Base-by-base conservation (phyloP, 2,797 vertebrate species). In the Rhinatrema bivittatum region DNA sequence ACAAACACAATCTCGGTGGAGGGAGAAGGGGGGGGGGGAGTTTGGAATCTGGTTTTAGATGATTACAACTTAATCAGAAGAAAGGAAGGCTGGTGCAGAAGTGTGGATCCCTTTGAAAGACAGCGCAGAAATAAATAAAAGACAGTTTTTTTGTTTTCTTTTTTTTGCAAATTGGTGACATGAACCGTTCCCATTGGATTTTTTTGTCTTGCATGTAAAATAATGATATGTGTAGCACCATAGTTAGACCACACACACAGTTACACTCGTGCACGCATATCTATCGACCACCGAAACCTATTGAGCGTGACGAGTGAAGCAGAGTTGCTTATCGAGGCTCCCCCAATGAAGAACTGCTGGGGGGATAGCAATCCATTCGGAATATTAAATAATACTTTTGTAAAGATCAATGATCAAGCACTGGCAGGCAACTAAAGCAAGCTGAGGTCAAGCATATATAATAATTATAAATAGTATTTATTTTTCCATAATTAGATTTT, bases 41-140 rank as follows among this genome's bases (percentile, higher is more conserved):
- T 51, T 49, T 62, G 43, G 54, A 53, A 36, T 41, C 35, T 39
- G 29, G 55, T 41, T 60, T 24, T 20, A 39, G 63, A 28, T 36
- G 62, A 54, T 31, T 44, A 60, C 22, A 46, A 57, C 51, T 59
- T 64, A 46, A 66, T 68, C 33, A 35, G 53, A 60, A 47, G 40
- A 65, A 53, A 60, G 44, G 39, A 18, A 32, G 14, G 24, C 48
- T 12, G 42, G 56, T 16, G 22, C 6, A 0, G 19, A 56, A 56
- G 39, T 21, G 25, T 30, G 38, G 65, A 51, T 64, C 61, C 39
- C 35, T 25, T 28, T 5, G 20, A 43, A 45, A 50, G 54, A 26
- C 32, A 3, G 24, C 39, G 24, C 35, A 64, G 56, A 65, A 39
- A 29, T 35, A 50, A 44, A 29, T 38, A 16, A 36, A 22, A 39